Base-by-base conservation (phyloP, 2,888 invertebrate genomes). In the Scelioninae gen. 1 region DNA sequence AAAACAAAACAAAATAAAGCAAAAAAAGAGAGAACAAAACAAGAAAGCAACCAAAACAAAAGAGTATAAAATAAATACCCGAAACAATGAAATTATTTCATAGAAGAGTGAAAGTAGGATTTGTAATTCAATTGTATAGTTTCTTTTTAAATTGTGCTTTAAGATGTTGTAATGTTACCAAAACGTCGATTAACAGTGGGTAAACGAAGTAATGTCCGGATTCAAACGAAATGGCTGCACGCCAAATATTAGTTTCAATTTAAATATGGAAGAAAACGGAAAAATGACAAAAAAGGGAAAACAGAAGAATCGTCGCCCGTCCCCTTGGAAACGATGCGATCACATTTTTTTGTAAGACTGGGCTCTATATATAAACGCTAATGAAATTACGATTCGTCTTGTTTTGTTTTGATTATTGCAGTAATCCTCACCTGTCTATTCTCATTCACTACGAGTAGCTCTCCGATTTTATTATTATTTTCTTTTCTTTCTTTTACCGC, bases 61-160 rank as follows among this genome's bases (percentile, higher is more conserved):
- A 49, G 84, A 38, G 38, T 38, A 38, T 38, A 38, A 38, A 38
- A 55, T 75, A 81, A 62, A 49, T 76, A 76, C 45, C 75, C 63
- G 87, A 53, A 75, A 34, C 31, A 85, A 76, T 85, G 78, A 85
- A 80, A 77, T 83, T 78, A 80, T 83, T 80, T 86, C 86, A 88
- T 91, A 90, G 91, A 90, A 89, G 90, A 91, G 90, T 90, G 92
- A 91, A 92, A 92, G 92, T 92, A 92, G 92, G 91, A 92, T 92
- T 92, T 92, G 89, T 92, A 92, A 91, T 91, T 91, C 87, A 91
- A 91, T 89, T 89, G 87, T 88, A 90, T 91, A 92, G 90, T 91
- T 89, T 91, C 90, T 90, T 92, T 91, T 90, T 88, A 87, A 90
- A 91, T 91, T 90, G 90, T 91, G 91, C 91, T 92, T 72, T 91